Percentiles rank a stretch among this genome's conserved stretches.
Conservation (phyloP, 2,888 invertebrate genomes). For the Lasioglossum figueresi region DNA sequence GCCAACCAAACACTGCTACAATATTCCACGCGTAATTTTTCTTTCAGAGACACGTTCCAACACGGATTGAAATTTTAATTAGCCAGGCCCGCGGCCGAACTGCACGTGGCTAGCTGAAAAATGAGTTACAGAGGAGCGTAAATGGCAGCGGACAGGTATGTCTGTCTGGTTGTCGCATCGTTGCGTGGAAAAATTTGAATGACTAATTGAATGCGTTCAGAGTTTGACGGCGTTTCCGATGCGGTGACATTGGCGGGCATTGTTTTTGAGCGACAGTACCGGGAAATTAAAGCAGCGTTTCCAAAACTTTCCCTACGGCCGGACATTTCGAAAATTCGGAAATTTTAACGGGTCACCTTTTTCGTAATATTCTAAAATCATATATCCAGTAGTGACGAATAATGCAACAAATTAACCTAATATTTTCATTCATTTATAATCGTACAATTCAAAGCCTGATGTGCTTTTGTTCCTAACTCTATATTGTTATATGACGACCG, state of each 20-base stretch:
- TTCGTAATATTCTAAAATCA: neutral
- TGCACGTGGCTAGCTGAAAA: constrained; percentile 3
- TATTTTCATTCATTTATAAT: neutral
- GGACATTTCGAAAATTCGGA: neutral
- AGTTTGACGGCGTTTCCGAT: neutral
- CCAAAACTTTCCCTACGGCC: neutral
- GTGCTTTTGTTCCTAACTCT: neutral
- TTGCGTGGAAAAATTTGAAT: neutral
- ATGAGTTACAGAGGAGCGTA: neutral
- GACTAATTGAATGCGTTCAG: constrained; percentile 1
- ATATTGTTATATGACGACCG: neutral
- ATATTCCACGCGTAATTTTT: neutral
- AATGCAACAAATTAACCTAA: neutral
- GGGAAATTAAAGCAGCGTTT: neutral
- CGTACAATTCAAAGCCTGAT: neutral
- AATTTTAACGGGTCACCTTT: too few relatives aligned
- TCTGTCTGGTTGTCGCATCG: neutral
- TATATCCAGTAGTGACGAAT: neutral
- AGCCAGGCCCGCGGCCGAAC: neutral
- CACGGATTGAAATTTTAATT: constrained; percentile 39
- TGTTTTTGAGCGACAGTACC: neutral
- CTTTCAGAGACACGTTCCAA: neutral
- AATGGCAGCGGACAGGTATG: neutral
- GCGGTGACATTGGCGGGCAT: neutral
- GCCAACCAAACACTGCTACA: neutral